Evolutionary conservation across 2,797 vertebrate species (phyloP).

Genomic region (Oryzias dopingdopingensis): DNA sequence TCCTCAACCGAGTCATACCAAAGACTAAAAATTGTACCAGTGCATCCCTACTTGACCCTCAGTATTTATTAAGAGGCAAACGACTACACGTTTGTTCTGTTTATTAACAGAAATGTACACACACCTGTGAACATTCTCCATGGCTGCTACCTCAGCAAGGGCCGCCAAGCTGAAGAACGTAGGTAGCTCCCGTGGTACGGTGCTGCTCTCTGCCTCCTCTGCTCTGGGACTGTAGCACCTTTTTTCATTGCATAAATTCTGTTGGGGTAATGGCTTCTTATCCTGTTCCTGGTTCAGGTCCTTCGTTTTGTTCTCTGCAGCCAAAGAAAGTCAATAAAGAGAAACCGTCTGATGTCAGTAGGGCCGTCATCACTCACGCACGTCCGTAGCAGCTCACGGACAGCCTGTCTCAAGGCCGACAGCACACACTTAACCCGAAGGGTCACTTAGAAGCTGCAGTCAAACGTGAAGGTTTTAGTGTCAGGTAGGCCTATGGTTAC

Average conservation of each 20-base stretch:
- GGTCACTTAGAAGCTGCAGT: no score
- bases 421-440: no score
- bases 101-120: neutral
- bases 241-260: conserved; percentile 85
- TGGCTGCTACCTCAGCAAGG: conserved; percentile 97
- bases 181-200: conserved; percentile 77
- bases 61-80: no score
- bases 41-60: no score
- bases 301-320: conserved; percentile 86
- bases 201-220: conserved; percentile 78
- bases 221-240: conserved; percentile 72
- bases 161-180: conserved; percentile 96
- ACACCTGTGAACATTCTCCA: conserved; percentile 98
- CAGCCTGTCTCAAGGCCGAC: no score
- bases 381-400: no score
- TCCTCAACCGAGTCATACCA: no score
- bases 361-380: no score
- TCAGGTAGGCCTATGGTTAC: no score
- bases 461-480: no score
- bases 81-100: neutral
- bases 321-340: neutral
- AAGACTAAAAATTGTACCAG: no score
- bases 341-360: no score
- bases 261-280: conserved; percentile 82
- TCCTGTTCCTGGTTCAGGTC: conserved; percentile 85